phyloP scores from a whole-genome alignment of 1,140 invertebrate genomes.

The Lepeophtheirus salmonis region DNA sequence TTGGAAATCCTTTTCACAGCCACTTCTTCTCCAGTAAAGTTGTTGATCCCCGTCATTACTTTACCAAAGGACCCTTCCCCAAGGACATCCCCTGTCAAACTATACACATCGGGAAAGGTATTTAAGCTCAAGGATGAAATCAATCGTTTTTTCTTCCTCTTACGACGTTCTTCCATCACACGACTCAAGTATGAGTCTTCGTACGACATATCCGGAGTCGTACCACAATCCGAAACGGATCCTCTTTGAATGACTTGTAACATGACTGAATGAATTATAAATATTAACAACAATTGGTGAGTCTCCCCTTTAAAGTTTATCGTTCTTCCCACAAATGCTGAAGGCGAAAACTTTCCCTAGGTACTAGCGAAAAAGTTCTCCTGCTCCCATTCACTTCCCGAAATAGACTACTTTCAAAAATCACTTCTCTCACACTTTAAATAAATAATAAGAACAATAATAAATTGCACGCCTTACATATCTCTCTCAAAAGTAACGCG shows the following conservation, averaged over 20 bases:
- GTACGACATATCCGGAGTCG: neutral
- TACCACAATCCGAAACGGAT: neutral
- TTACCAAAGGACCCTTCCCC: conserved; percentile 37
- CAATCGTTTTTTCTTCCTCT: conserved; percentile 9
- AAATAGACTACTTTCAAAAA: neutral
- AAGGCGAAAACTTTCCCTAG: neutral
- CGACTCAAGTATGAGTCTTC: neutral
- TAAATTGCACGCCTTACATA: neutral
- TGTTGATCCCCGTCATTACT: conserved; percentile 32
- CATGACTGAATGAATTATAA: neutral
- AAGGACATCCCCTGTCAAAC: conserved; percentile 34
- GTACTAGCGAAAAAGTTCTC: neutral
- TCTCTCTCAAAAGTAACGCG: neutral
- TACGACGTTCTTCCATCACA: neutral
- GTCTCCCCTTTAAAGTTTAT: too few relatives aligned
- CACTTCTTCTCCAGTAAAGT: conserved; percentile 31
- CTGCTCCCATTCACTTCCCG: neutral
- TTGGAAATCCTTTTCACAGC: conserved; percentile 39
- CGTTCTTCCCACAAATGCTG: neutral
- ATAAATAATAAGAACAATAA: neutral
- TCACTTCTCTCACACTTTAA: neutral
- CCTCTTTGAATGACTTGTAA: neutral
- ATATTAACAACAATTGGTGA: too few relatives aligned
- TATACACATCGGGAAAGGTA: conserved; percentile 33
- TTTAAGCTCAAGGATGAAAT: neutral